Conservation (phyloP, 2,797 vertebrate genomes). For the Manis crassicaudata region DNA sequence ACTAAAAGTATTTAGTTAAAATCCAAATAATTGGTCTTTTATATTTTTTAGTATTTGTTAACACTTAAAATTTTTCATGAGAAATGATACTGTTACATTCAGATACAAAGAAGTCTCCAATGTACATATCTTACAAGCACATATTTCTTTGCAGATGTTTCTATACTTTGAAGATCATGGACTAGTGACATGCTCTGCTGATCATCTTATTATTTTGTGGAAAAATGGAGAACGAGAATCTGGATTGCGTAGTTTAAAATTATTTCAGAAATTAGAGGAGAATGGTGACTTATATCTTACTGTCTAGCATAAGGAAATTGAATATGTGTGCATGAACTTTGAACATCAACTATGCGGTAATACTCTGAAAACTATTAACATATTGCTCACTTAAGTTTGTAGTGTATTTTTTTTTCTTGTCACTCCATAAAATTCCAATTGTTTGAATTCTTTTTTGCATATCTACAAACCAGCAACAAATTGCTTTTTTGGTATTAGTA, state of each 20-base stretch:
- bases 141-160: slow-evolving; percentile 92
- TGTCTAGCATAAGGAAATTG: slow-evolving; percentile 65
- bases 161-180: slow-evolving; percentile 92
- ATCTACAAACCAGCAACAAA: neutral
- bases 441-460: neutral
- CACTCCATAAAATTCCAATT: neutral
- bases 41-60: neutral
- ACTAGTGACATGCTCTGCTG: slow-evolving; percentile 95
- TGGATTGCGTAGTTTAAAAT: slow-evolving; percentile 91
- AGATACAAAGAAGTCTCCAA: neutral
- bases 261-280: slow-evolving; percentile 94
- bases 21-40: neutral
- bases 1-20: slow-evolving; percentile 9
- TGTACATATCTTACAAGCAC: neutral
- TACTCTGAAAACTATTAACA: slow-evolving; percentile 30
- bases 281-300: slow-evolving; percentile 86
- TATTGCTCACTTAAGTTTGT: neutral
- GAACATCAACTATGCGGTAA: slow-evolving; percentile 34
- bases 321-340: slow-evolving; percentile 10
- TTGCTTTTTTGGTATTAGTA: slow-evolving; percentile 15
- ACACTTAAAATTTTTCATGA: slow-evolving; percentile 2
- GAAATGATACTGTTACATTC: neutral
- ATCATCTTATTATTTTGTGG: slow-evolving; percentile 97
- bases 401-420: neutral
- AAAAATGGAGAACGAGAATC: slow-evolving; percentile 94